Conservation (phyloP, 2,797 vertebrate genomes). For the Aythya fuligula region DNA sequence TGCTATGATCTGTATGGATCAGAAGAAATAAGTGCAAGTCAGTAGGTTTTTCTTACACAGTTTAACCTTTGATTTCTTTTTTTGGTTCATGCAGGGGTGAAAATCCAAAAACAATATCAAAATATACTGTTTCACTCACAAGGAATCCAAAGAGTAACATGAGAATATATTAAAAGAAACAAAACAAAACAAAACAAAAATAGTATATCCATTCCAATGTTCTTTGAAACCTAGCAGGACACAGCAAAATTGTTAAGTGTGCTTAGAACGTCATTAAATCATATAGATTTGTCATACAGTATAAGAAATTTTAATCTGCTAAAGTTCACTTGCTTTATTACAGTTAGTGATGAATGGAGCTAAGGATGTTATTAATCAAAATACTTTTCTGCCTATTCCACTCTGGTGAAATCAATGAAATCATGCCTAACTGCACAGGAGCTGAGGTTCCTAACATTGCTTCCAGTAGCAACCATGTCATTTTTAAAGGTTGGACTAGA, state of each 20-base stretch:
- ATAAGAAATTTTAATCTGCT: conserved; percentile 26
- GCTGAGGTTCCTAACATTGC: not conserved
- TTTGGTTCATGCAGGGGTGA: not conserved
- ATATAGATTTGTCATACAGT: not conserved
- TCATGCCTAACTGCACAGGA: not conserved
- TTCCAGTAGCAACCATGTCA: not conserved
- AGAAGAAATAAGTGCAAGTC: conserved; percentile 59
- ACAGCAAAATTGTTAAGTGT: not conserved
- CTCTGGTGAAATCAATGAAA: not conserved
- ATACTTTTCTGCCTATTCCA: not conserved
- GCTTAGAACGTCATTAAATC: not conserved
- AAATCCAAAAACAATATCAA: conserved; percentile 1
- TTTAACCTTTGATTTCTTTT: not conserved
- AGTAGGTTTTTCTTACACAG: not conserved
- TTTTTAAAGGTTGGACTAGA: no score
- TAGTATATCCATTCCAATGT: not conserved
- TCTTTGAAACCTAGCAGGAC: not conserved
- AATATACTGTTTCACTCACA: not conserved
- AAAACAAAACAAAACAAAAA: no score
- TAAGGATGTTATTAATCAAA: conserved; percentile 12
- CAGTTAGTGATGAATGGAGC: not conserved
- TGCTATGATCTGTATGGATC: conserved; percentile 90
- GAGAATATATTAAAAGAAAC: not conserved
- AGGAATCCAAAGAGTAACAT: not conserved
- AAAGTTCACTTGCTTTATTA: not conserved